Base-by-base conservation (phyloP, 2,888 invertebrate genomes). In the Furcula furcula region DNA sequence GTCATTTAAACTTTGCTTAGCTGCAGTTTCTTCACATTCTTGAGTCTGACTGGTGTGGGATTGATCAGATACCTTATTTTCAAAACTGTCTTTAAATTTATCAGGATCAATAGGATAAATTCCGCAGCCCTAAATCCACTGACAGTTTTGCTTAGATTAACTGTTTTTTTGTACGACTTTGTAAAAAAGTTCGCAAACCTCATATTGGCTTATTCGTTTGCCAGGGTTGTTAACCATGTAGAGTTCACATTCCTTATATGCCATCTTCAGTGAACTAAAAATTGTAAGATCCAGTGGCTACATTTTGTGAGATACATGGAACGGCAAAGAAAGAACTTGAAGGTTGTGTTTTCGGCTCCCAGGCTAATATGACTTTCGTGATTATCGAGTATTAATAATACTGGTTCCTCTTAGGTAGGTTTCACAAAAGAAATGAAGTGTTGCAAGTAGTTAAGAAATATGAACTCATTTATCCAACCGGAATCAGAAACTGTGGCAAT, bases 331-430 rank as follows among this genome's bases (percentile, higher is more conserved):
- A 16, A 16, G 6, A 4, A 4, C 16, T 16, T 16, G 16, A 4
- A 6, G 6, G 27, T 21, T 19, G 28, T 11, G n/a, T 34, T 28
- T 14, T 27, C 21, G 20, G 34, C 28, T 28, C 21, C 22, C 10
- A 34, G 27, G 15, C 20, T 20, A 7, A 34, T 11, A n/a, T 34
- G 27, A 14, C 28, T 28, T 21, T 33, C 28, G 27, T 34, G 34
- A 28, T 29, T 28, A 19, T 34, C 28, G 6, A 34, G 20, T 7
- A 29, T 20, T 6, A 29, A 12, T 4, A 29, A 7, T 10, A 11
- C 12, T 4, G 29, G 29, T 7, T 20, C 20, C 1, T 29, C 29
- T 12, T 10, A 13, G 4, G 29, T 19, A 7, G 29, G 11, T 4
- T 7, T 2, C 3, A 16, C 15, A 10, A 16, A 16, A 6, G 14